Conservation (phyloP, 2,888 invertebrate genomes). For the Ormyrus nitidulus region DNA sequence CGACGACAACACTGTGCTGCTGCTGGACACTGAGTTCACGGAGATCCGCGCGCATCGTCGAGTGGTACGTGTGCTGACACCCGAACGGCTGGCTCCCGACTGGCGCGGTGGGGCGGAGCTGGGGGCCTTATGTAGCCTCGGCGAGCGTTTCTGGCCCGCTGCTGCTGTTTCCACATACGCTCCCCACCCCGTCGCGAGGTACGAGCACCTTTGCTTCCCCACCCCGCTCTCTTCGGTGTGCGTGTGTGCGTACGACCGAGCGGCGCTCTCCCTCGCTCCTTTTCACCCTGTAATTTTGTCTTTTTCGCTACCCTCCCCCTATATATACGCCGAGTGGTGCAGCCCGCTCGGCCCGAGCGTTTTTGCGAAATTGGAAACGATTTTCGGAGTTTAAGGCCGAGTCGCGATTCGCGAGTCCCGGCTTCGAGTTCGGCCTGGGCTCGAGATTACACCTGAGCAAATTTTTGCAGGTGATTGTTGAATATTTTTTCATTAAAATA, state of each 20-base stretch:
- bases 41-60: background rate
- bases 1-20: too few species aligned
- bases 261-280: constrained; percentile 44
- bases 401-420: too few species aligned
- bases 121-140: constrained; percentile 72
- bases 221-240: background rate
- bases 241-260: background rate
- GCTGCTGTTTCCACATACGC: background rate
- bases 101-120: constrained; percentile 67
- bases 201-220: constrained; percentile 1
- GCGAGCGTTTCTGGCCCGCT: constrained; percentile 45
- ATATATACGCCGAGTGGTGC: too few species aligned
- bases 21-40: background rate
- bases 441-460: too few species aligned
- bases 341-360: too few species aligned
- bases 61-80: constrained; percentile 45
- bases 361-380: too few species aligned
- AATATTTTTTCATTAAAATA: too few species aligned
- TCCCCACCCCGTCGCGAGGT: constrained; percentile 18
- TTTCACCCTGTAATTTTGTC: constrained; percentile 45
- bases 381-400: too few species aligned
- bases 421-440: too few species aligned
- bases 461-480: too few species aligned
- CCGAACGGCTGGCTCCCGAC: constrained; percentile 69
- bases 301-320: constrained; percentile 37